Conservation (phyloP, 2,797 vertebrate species). For the Pachyuromys duprasi region DNA sequence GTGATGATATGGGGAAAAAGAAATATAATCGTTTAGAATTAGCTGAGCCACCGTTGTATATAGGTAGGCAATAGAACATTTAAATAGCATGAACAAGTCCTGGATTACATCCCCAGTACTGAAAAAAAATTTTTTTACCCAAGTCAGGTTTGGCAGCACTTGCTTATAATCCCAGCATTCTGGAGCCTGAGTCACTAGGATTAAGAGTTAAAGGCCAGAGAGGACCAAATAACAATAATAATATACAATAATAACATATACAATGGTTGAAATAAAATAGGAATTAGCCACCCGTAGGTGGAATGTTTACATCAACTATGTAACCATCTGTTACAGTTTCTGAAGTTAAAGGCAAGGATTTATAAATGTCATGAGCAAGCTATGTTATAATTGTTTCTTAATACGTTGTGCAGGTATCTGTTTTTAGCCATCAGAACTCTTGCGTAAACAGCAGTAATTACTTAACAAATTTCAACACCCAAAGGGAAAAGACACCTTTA, state of each 20-base stretch:
- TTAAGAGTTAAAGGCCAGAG: background rate
- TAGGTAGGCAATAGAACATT: background rate
- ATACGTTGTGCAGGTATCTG: background rate
- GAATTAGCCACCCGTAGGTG: background rate
- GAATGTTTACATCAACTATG: background rate
- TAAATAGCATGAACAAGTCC: background rate
- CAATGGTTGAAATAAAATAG: background rate
- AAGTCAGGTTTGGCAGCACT: background rate
- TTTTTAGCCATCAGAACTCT: conserved; percentile 46
- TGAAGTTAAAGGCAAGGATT: conserved; percentile 5
- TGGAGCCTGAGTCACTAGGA: background rate
- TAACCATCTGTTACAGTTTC: background rate
- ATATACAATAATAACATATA: background rate
- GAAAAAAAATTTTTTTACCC: background rate
- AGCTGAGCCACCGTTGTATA: too few species aligned
- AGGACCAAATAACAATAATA: background rate
- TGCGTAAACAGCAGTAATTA: conserved; percentile 30
- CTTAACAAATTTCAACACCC: conserved; percentile 42
- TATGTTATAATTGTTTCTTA: background rate
- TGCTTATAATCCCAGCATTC: background rate
- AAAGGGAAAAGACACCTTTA: conserved; percentile 19
- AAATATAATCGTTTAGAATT: background rate
- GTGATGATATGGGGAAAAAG: conserved; percentile 43
- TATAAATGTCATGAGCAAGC: background rate
- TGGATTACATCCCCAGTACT: background rate